phyloP scores from a whole-genome alignment of 2,888 invertebrate species.

The Drosophila pseudotalamancana region DNA sequence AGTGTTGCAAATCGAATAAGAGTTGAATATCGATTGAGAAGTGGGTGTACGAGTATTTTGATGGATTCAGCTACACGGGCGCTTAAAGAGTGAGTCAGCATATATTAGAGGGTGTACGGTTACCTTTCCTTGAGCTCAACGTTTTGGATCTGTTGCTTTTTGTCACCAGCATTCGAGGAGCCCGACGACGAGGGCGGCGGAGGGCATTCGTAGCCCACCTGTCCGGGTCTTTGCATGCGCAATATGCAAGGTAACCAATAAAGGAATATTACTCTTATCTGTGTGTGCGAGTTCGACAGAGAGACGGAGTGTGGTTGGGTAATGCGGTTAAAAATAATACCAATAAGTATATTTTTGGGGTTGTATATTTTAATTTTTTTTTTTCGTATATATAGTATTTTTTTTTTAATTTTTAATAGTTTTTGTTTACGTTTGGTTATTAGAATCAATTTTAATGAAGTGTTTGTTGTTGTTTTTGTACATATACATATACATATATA shows the following conservation, averaged over 20 bases:
- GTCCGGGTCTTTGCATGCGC: conserved; percentile 93
- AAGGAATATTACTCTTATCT: conserved; percentile 96
- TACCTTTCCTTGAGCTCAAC: conserved; percentile 92
- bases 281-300: conserved; percentile 80
- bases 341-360: conserved; percentile 66
- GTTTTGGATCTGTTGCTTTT: conserved; percentile 88
- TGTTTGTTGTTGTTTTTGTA: conserved; percentile 25
- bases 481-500: not conserved
- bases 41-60: conserved; percentile 7
- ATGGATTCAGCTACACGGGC: conserved; percentile 5
- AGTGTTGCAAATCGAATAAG: not conserved
- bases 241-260: conserved; percentile 99
- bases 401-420: conserved; percentile 24
- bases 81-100: not conserved
- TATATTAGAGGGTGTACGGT: conserved; percentile 32
- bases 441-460: conserved; percentile 20
- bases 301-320: conserved; percentile 79
- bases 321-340: conserved; percentile 75
- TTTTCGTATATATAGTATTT: conserved; percentile 35
- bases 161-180: conserved; percentile 85
- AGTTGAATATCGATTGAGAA: no score
- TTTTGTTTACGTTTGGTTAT: conserved; percentile 38
- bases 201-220: conserved; percentile 85
- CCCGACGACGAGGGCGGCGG: conserved; percentile 87
- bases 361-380: conserved; percentile 25